Conservation (phyloP, 2,888 invertebrate species). For the Taenaris catops region DNA sequence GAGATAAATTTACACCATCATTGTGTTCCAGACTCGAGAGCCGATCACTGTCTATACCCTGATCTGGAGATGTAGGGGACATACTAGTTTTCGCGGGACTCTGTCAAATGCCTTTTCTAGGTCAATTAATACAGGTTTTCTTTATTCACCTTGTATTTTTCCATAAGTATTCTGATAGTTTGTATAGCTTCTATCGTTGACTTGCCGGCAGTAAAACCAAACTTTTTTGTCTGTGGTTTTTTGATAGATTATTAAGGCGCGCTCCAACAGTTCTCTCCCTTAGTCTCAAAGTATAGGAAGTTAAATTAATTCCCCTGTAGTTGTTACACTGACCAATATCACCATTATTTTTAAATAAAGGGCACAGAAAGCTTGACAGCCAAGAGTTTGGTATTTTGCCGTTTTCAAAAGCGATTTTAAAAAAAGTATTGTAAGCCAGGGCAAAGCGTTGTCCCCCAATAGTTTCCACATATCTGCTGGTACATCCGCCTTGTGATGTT, state of each 20-base stretch:
- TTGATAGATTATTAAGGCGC: not conserved
- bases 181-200: not conserved
- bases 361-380: not conserved
- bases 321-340: constrained; percentile 17
- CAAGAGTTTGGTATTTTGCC: constrained; percentile 3
- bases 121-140: not conserved
- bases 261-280: not conserved
- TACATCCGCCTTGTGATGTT: constrained; percentile 1
- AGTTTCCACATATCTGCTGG: constrained; percentile 8
- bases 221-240: not conserved
- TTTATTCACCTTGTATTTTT: not conserved
- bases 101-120: no score
- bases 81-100: no score
- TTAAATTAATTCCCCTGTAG: constrained; percentile 19
- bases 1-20: constrained; percentile 60
- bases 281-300: not conserved
- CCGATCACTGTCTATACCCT: constrained; percentile 93
- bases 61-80: constrained; percentile 89
- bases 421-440: constrained; percentile 2
- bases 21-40: constrained; percentile 82
- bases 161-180: not conserved
- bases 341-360: constrained; percentile 12
- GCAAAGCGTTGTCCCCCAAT: not conserved
- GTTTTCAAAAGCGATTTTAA: constrained; percentile 1
- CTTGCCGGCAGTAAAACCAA: not conserved